Conservation (phyloP, 2,888 invertebrate genomes). For the Coenonympha glycerion region DNA sequence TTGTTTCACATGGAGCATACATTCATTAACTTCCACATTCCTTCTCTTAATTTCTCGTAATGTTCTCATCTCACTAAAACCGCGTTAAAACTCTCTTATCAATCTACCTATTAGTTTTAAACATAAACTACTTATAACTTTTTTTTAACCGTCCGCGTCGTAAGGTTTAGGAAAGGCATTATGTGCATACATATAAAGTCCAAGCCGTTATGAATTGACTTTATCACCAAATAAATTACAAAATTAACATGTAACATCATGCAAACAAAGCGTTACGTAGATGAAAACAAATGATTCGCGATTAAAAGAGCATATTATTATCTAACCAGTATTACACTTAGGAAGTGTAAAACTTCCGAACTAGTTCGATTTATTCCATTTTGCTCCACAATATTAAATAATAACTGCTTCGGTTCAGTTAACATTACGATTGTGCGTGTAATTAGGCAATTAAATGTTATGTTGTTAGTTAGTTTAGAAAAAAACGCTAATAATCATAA, state of each 20-base stretch:
- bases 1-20: too few species aligned
- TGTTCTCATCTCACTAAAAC: too few species aligned
- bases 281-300: slow-evolving; percentile 15
- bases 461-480: not conserved
- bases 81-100: too few species aligned
- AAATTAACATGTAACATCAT: slow-evolving; percentile 1
- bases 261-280: slow-evolving; percentile 2
- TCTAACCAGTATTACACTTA: slow-evolving; percentile 10
- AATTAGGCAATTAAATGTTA: not conserved
- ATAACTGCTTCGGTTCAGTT: not conserved
- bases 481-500: not conserved
- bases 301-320: slow-evolving; percentile 16
- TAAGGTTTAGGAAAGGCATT: too few species aligned
- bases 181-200: not conserved
- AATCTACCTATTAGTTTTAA: too few species aligned
- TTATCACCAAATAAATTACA: not conserved
- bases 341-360: slow-evolving; percentile 25
- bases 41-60: too few species aligned
- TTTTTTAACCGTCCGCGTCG: too few species aligned
- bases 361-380: not conserved
- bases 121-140: too few species aligned
- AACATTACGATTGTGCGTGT: not conserved
- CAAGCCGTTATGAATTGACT: not conserved
- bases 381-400: slow-evolving; percentile 6
- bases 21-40: too few species aligned